These are phyloP conservation scores for Lophura nycthemera DNA, from an alignment of 2,113 vertebrate species.

Conservation along the genomic window DNA sequence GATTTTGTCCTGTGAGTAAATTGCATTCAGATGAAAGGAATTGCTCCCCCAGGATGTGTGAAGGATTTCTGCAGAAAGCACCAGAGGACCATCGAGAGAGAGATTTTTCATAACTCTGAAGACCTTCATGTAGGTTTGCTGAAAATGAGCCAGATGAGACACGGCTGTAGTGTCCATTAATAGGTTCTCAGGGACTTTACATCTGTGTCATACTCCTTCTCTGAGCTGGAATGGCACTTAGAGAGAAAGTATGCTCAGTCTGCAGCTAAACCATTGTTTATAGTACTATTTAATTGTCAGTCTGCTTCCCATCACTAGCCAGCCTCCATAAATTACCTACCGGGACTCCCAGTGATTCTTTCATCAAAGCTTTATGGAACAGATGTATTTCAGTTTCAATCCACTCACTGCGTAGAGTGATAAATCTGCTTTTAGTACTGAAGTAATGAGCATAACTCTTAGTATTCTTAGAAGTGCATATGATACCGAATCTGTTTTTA, in stretches of 20 bases:
- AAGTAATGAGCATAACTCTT: not conserved
- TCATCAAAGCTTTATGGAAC: not conserved
- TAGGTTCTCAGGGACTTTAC: not conserved
- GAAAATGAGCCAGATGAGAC: not conserved
- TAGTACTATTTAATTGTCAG: not conserved
- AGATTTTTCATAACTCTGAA: slow-evolving; percentile 14
- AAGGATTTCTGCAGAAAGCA: not conserved
- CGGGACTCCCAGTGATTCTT: not conserved
- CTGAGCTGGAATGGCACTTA: not conserved
- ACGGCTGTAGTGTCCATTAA: not conserved
- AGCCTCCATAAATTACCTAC: not conserved
- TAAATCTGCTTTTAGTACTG: not conserved
- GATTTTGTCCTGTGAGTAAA: slow-evolving; percentile 32
- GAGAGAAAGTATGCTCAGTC: not conserved
- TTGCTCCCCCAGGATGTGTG: not conserved
- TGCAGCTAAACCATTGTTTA: not conserved
- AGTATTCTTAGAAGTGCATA: not conserved
- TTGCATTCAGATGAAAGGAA: not conserved
- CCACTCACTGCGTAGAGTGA: not conserved
- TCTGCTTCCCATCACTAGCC: not conserved
- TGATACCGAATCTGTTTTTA: not conserved
- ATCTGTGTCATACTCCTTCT: not conserved
- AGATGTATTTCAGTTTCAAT: not conserved
- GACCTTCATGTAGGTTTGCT: not conserved
- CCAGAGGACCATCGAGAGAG: not conserved